A percentile compares a stretch with the other conserved stretches of the same genome.
phyloP scores from a whole-genome alignment of 2,113 vertebrate species.

The Sisor rabdophorus region DNA sequence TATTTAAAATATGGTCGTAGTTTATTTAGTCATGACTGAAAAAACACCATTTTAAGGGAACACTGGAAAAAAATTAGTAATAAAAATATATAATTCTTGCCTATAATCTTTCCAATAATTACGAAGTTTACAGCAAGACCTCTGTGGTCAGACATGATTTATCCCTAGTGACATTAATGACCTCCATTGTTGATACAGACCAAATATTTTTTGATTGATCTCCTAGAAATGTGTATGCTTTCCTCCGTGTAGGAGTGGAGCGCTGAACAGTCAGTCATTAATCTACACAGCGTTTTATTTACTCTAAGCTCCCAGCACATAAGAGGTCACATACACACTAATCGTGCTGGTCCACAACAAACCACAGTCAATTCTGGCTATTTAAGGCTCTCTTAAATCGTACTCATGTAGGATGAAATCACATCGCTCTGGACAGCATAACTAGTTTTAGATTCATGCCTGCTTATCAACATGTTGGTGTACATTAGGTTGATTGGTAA shows the following conservation, averaged over 20 bases:
- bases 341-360: slow-evolving; percentile 31
- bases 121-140: slow-evolving; percentile 49
- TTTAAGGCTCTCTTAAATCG: slow-evolving; percentile 26
- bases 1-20: background rate
- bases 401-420: slow-evolving; percentile 42
- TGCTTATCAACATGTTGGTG: slow-evolving; percentile 31
- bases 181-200: slow-evolving; percentile 64
- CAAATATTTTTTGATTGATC: slow-evolving; percentile 69
- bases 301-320: slow-evolving; percentile 63
- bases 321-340: slow-evolving; percentile 38
- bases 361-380: slow-evolving; percentile 23
- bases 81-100: slow-evolving; percentile 8
- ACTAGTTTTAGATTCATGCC: slow-evolving; percentile 13
- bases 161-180: slow-evolving; percentile 49
- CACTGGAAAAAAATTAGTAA: background rate
- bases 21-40: slow-evolving; percentile 2
- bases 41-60: slow-evolving; percentile 14
- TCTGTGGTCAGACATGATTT: slow-evolving; percentile 48
- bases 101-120: slow-evolving; percentile 33
- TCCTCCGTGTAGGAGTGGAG: slow-evolving; percentile 60
- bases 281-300: slow-evolving; percentile 73
- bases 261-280: slow-evolving; percentile 67
- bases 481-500: too few relatives aligned
- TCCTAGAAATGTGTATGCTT: slow-evolving; percentile 59
- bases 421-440: slow-evolving; percentile 55